A percentile compares a stretch with the other conserved stretches of the same genome.
These are phyloP conservation scores for Plestiodon gilberti DNA, from an alignment of 2,113 vertebrate genomes.

Conservation along the genomic window DNA sequence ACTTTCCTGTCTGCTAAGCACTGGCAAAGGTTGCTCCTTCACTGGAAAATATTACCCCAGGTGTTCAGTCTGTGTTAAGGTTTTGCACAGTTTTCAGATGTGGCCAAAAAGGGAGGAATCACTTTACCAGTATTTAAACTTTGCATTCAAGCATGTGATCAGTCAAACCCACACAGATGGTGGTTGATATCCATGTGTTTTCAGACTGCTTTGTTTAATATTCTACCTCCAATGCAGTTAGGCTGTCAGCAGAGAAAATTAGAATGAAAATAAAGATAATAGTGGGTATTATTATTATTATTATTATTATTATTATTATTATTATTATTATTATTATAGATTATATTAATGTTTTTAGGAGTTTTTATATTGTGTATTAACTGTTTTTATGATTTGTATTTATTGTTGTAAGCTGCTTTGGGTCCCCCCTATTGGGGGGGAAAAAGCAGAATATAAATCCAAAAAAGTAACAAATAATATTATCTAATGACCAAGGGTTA, in stretches of 20 bases:
- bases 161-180: conserved; percentile 50
- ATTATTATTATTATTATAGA: too few species aligned
- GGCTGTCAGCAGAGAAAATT: neutral
- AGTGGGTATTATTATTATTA: neutral
- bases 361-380: too few species aligned
- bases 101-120: conserved; percentile 41
- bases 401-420: too few species aligned
- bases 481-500: conserved; percentile 5
- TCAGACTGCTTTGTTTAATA: conserved; percentile 16
- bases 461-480: too few species aligned
- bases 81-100: conserved; percentile 17
- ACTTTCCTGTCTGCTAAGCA: conserved; percentile 36
- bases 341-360: too few species aligned
- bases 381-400: too few species aligned
- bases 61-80: conserved; percentile 25
- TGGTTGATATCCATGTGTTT: neutral
- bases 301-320: too few species aligned
- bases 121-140: conserved; percentile 45
- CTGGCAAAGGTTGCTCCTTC: conserved; percentile 35
- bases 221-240: neutral
- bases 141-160: conserved; percentile 52
- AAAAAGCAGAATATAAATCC: too few species aligned
- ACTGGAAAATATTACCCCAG: conserved; percentile 14
- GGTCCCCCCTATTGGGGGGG: too few species aligned
- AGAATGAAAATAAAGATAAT: conserved; percentile 25